Percentiles rank a stretch among this genome's conserved stretches.
Evolutionary conservation across 2,797 vertebrate genomes (phyloP).

Genomic region (Ceyx erithaca): DNA sequence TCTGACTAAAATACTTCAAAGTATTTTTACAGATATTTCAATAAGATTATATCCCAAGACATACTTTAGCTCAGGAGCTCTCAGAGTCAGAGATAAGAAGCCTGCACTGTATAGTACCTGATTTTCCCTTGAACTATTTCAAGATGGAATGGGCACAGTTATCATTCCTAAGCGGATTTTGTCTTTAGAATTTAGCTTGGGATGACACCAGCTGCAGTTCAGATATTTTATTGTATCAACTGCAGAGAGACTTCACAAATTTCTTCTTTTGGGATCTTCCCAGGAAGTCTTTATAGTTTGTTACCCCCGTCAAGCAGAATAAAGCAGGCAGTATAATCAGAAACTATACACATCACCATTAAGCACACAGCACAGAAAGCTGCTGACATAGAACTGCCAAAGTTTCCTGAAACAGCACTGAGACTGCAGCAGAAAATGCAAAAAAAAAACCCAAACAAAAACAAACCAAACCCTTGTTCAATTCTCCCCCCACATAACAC

Average conservation of each 20-base stretch:
- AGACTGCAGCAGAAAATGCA: neutral
- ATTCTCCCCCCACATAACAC: neutral
- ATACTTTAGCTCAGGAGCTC: conserved; percentile 14
- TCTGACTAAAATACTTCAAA: conserved; percentile 41
- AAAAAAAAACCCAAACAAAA: neutral
- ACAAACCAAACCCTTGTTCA: neutral
- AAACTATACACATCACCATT: neutral
- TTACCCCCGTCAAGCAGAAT: neutral
- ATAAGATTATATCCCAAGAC: conserved; percentile 37
- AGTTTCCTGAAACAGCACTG: neutral
- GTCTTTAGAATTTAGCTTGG: neutral
- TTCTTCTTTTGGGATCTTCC: neutral
- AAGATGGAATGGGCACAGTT: neutral
- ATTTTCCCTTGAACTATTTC: conserved; percentile 37
- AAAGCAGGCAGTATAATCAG: neutral
- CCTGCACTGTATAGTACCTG: neutral
- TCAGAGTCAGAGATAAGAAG: conserved; percentile 44
- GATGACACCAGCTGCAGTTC: neutral
- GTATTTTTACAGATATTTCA: conserved; percentile 37
- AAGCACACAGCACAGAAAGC: neutral
- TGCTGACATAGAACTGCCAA: neutral
- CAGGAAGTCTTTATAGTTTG: neutral
- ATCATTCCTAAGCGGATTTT: neutral
- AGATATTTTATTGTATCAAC: neutral
- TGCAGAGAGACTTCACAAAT: conserved; percentile 1